These are phyloP conservation scores for Fregata magnificens DNA, from an alignment of 2,113 vertebrate species.

Conservation along the genomic window DNA sequence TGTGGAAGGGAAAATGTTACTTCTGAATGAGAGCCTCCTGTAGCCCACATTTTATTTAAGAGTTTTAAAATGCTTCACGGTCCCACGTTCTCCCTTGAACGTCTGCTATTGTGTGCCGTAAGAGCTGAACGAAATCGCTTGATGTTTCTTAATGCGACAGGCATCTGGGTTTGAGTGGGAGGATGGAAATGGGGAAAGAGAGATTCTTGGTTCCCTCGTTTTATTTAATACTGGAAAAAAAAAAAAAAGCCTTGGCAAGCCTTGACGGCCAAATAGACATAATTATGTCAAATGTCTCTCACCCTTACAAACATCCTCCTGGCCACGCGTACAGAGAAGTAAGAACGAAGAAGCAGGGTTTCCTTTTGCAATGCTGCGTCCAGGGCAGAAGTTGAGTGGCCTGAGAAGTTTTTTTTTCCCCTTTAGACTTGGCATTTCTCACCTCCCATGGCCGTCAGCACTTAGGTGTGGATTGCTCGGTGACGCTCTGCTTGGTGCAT, in stretches of 20 bases:
- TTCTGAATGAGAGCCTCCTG: slow-evolving; percentile 20
- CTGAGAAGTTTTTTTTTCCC: neutral
- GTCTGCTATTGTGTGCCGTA: neutral
- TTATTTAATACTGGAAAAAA: neutral
- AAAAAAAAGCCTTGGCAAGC: neutral
- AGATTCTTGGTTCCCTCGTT: neutral
- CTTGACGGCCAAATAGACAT: neutral
- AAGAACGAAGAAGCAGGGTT: neutral
- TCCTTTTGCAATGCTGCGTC: neutral
- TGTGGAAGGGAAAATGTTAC: slow-evolving; percentile 8
- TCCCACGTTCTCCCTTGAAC: neutral
- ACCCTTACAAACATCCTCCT: neutral
- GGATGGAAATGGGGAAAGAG: neutral
- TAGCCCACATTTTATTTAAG: slow-evolving; percentile 5
- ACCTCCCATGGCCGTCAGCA: neutral
- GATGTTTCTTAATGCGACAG: neutral
- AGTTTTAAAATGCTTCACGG: neutral
- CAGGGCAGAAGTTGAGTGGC: neutral
- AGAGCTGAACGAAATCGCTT: neutral
- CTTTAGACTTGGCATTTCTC: neutral
- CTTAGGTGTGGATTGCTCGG: neutral
- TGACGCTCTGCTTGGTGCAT: neutral
- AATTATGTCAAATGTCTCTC: neutral
- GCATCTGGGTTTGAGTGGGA: neutral
- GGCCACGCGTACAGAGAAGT: neutral